These are phyloP conservation scores for Diacarnus erythraeanus DNA, from an alignment of 37 sponge, comb jelly and placozoan species.

Conservation along the genomic window DNA sequence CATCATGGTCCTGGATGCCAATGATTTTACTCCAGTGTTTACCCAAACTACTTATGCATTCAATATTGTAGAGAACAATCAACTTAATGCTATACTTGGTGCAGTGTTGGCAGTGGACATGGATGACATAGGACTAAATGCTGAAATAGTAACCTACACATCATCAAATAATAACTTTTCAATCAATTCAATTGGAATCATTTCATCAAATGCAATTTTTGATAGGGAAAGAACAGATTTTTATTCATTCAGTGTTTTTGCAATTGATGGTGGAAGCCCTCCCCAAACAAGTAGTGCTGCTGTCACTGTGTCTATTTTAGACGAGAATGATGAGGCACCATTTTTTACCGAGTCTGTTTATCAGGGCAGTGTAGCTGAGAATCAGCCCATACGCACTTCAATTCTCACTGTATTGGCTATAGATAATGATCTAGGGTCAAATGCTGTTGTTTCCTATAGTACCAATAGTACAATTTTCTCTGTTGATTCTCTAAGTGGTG, in stretches of 20 bases:
- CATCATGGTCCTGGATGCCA: constrained; percentile 45
- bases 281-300: constrained; percentile 39
- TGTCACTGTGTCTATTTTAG: constrained; percentile 41
- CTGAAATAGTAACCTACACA: constrained; percentile 22
- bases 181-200: constrained; percentile 33
- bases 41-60: constrained; percentile 24
- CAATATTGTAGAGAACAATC: constrained; percentile 28
- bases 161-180: constrained; percentile 24
- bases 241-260: constrained; percentile 39
- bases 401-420: constrained; percentile 42
- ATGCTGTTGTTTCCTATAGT: constrained; percentile 41
- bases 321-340: constrained; percentile 68
- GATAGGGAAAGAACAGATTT: constrained; percentile 33
- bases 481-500: constrained; percentile 36
- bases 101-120: constrained; percentile 51
- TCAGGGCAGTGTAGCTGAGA: constrained; percentile 43
- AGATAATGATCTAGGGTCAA: constrained; percentile 55
- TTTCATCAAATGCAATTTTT: constrained; percentile 10
- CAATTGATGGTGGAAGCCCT: constrained; percentile 66
- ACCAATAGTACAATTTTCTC: constrained; percentile 18
- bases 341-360: constrained; percentile 28
- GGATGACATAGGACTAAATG: constrained; percentile 43
- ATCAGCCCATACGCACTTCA: constrained; percentile 10
- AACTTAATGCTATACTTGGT: constrained; percentile 38
- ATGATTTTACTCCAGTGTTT: constrained; percentile 58